Base-by-base conservation (phyloP, 2,113 vertebrate genomes). In the Phrynosoma platyrhinos region DNA sequence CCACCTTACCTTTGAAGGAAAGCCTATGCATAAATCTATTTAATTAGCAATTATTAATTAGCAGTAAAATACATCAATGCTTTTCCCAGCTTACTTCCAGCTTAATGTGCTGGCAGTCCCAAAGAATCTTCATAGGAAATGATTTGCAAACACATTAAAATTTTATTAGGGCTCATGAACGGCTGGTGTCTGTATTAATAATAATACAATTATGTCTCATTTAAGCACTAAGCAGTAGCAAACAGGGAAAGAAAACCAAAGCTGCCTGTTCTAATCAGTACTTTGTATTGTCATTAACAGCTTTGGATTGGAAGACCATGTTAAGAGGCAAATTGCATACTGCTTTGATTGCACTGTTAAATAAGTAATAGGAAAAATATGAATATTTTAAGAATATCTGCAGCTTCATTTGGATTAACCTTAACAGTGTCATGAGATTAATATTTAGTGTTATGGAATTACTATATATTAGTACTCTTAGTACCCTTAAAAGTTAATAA, bases 331-430 rank as follows among this genome's bases (percentile, higher is more conserved):
- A 90, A 90, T 79, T 88, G 80, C 87, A 88, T 80, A 79, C 86
- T 66, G 78, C 52, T 87, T 92, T 87, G n/a, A 86, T 58, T 91
- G 75, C 18, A 78, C 23, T 12, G 14, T 71, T 91, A 85, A 94
- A 90, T 84, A 90, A 93, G 89, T 76, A 92, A 91, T 30, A 85
- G 93, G 82, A 1, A 83, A 85, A 92, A 87, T 14, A 88, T 68
- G 64, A 32, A 87, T 88, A 91, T 90, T 93, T 76, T 79, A 88
- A 85, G 1, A 12, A 32, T 42, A 91, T 84, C 85, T 91, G 32
- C 32, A 16, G 52, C 82, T 91, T 93, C 32, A 58, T 87, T 21
- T 9, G 58, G 69, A 82, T 88, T 91, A 91, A 86, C 82, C 79
- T 91, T 82, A 79, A 0, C 77, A 32, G 21, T 78, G 87, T 52